Conservation (phyloP, 2,797 vertebrate species). For the Chiroxiphia lanceolata region DNA sequence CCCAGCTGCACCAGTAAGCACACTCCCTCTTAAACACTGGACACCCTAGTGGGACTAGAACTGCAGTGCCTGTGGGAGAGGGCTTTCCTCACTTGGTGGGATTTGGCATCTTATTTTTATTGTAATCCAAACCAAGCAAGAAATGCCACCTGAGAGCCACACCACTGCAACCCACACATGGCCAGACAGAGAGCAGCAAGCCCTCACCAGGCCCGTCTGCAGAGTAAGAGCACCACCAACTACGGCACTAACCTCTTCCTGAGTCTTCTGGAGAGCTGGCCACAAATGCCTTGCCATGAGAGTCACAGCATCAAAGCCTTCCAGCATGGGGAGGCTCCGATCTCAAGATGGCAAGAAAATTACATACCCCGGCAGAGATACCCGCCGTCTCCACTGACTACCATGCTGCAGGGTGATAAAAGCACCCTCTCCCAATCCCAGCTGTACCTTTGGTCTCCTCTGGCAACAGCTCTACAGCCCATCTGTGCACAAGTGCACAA, state of each 20-base stretch:
- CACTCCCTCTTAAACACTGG: not conserved
- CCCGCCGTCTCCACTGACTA: not conserved
- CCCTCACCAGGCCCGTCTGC: fast-evolving
- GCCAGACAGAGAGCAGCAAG: not conserved
- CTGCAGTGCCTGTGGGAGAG: fast-evolving
- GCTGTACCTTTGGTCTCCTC: not conserved
- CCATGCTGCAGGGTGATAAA: fast-evolving
- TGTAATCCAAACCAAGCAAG: not conserved
- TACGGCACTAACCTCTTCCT: not conserved
- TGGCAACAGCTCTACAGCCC: not conserved
- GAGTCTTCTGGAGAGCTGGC: not conserved
- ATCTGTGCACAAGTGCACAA: fast-evolving
- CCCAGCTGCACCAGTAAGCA: not conserved
- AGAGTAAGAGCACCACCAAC: not conserved
- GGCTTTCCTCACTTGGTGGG: not conserved
- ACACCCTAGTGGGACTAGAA: not conserved
- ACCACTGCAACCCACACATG: fast-evolving
- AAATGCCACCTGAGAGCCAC: not conserved
- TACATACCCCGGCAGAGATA: not conserved
- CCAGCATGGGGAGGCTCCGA: fast-evolving
- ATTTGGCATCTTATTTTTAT: not conserved
- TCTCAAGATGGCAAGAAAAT: not conserved
- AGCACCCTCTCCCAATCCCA: not conserved
- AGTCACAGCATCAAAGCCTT: not conserved
- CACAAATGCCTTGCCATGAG: not conserved